Conservation (phyloP, 2,797 vertebrate species). For the Petrocephalus schoutedeni region DNA sequence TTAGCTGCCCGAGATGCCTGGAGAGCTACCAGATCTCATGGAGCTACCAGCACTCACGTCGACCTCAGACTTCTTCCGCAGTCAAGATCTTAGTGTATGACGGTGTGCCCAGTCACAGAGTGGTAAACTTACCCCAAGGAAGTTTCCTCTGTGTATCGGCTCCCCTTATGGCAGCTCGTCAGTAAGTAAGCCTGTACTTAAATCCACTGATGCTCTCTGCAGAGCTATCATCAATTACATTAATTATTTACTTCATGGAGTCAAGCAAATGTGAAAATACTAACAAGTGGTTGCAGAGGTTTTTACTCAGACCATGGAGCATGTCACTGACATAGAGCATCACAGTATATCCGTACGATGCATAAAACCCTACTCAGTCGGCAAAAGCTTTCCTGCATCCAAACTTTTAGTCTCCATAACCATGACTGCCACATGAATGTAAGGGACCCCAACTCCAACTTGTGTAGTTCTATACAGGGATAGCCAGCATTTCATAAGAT, state of each 20-base stretch:
- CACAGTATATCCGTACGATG: neutral
- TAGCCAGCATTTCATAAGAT: neutral
- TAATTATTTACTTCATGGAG: neutral
- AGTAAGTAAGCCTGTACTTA: neutral
- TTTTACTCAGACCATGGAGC: neutral
- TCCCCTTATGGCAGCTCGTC: neutral
- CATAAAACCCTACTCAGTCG: neutral
- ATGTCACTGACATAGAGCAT: neutral
- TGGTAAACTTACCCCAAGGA: neutral
- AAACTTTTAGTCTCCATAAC: neutral
- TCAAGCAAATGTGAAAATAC: neutral
- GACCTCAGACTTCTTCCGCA: neutral
- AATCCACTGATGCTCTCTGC: neutral
- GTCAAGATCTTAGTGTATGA: neutral
- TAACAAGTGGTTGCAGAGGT: neutral
- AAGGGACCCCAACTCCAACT: slow-evolving; percentile 13
- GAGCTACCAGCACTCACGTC: neutral
- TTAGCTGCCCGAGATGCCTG: neutral
- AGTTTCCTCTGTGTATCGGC: neutral
- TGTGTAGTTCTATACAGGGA: slow-evolving; percentile 11
- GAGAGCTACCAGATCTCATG: neutral
- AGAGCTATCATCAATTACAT: neutral
- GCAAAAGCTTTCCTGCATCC: neutral
- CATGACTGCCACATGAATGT: neutral
- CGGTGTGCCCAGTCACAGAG: neutral